These are phyloP conservation scores for Argyra leucocephala DNA, from an alignment of 2,888 invertebrate species.

Conservation along the genomic window DNA sequence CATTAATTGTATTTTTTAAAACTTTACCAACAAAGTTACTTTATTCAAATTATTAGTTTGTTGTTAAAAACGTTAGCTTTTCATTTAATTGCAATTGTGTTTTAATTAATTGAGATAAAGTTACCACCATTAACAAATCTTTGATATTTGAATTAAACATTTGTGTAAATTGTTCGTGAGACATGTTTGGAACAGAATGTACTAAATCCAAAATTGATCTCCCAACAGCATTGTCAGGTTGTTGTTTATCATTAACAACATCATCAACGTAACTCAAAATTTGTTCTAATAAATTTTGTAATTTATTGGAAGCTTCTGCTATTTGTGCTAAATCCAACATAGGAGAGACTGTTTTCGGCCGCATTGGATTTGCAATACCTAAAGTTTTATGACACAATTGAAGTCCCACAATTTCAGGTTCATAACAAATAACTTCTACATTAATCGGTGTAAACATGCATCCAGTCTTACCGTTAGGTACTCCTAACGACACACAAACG, in stretches of 20 bases:
- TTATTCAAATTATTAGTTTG: conserved; percentile 42
- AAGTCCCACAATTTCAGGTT: conserved; percentile 77
- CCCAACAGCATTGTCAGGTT: conserved; percentile 79
- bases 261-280: conserved; percentile 82
- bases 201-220: conserved; percentile 83
- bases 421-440: conserved; percentile 79
- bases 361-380: conserved; percentile 46
- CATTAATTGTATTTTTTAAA: no score
- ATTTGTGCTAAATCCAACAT: conserved; percentile 70
- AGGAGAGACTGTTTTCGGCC: conserved; percentile 57
- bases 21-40: no score
- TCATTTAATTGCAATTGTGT: conserved; percentile 95
- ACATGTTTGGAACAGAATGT: conserved; percentile 84
- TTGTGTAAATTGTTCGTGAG: conserved; percentile 79
- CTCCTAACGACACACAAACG: conserved; percentile 84
- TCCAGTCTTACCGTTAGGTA: conserved; percentile 85
- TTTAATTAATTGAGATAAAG: conserved; percentile 89
- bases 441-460: conserved; percentile 95
- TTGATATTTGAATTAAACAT: conserved; percentile 95
- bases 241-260: conserved; percentile 68
- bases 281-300: conserved; percentile 66
- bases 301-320: conserved; percentile 70
- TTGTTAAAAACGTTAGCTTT: conserved; percentile 78
- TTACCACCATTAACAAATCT: conserved; percentile 94
- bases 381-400: conserved; percentile 79